Evolutionary conservation across 2,113 vertebrate species (phyloP), one percentile per base, ranked within the genome.

Genomic region (Siniperca knerii): DNA sequence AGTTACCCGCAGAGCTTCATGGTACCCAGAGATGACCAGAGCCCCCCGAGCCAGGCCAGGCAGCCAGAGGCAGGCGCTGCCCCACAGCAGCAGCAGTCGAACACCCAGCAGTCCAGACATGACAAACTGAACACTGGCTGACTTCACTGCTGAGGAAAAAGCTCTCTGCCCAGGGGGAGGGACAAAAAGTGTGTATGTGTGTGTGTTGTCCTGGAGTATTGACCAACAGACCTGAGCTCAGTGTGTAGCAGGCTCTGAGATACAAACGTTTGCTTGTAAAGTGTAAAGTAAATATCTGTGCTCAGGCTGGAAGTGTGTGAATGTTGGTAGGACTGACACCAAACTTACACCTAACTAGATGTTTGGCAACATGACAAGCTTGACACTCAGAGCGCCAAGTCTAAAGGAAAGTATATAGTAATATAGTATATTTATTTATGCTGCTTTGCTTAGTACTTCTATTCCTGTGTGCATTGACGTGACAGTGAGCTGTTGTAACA

Each of bases 71-170:
- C 85, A 86, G 79, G 83, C 79, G 6, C 80, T 90, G 84, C 86
- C 79, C 88, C 86, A 91, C 25, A 94, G 87, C 84, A 95, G 89
- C 90, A 93, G 78, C 68, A 93, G 74, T 23, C 66, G 29, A 84
- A 90, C 75, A 79, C 87, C 72, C 86, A 80, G 62, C 23, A 85
- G 70, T 82, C 85, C 89, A 92, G 92, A 92, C 95, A 96, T 96
- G 91, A 94, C 84, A 73, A 79, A 88, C 85, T 87, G 48, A 92
- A 90, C 72, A 89, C 87, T 87, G 62, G 6, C 80, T 89, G 68
- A 72, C 77, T 92, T 93, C 81, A 89, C 16, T 44, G n/a, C 82
- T 40, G 62, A 74, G 60, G 44, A 75, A 79, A 87, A 54, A 58
- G 33, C 29, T 62, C 57, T 76, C 66, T 79, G 79, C n/a, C 58